These are phyloP conservation scores for Hetaerina americana DNA, from an alignment of 1,140 invertebrate genomes.

Conservation along the genomic window DNA sequence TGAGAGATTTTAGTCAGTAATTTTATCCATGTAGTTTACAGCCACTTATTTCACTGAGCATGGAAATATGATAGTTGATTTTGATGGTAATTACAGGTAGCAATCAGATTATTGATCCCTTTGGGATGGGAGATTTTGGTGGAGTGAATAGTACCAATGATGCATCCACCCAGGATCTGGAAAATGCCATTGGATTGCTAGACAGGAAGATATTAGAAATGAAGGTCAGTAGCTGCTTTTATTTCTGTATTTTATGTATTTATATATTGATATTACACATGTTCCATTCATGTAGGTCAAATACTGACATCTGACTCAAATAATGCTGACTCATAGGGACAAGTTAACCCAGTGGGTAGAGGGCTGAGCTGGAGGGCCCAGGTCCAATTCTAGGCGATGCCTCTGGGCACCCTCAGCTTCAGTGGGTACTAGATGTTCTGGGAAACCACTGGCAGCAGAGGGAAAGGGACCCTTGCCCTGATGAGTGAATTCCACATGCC, in stretches of 20 bases:
- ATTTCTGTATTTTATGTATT: background rate
- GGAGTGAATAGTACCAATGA: constrained; percentile 27
- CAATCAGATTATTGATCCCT: constrained; percentile 35
- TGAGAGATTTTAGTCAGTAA: no score
- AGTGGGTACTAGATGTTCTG: no score
- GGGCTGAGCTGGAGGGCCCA: no score
- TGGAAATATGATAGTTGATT: no score
- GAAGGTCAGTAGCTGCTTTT: constrained; percentile 42
- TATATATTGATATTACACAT: background rate
- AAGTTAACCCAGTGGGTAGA: background rate
- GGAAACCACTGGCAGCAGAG: no score
- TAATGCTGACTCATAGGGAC: background rate
- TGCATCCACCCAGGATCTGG: constrained; percentile 40
- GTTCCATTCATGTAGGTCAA: background rate
- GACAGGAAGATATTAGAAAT: constrained; percentile 69
- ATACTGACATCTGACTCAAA: background rate
- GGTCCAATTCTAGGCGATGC: no score
- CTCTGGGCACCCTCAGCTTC: no score
- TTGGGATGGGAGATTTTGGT: constrained; percentile 69
- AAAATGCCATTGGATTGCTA: constrained; percentile 57
- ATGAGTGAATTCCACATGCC: no score
- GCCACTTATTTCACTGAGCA: no score
- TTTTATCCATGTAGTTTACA: no score
- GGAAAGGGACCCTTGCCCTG: no score
- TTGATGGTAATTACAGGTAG: no score